Evolutionary conservation across 2,113 vertebrate genomes (phyloP), one percentile per base, ranked within the genome.

Genomic region (Chaetops frenatus): DNA sequence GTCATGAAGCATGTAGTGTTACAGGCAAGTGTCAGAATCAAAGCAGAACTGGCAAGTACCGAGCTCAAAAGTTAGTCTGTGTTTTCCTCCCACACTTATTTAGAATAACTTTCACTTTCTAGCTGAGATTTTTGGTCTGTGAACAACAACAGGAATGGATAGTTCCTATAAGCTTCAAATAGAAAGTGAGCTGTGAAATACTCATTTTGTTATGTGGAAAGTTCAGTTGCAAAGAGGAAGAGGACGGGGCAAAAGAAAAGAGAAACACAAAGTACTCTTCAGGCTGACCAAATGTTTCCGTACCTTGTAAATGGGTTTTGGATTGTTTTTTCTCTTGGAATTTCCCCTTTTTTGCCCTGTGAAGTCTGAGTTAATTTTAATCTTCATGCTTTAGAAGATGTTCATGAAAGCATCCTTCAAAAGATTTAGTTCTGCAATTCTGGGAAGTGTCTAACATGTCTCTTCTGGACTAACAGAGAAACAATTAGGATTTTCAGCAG

Each of bases 241-340:
- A 67, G 9, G n/a, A 69, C 0, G 0, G 4, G 8, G 19, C 6
- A 50, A 51, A 73, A 53, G 10, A 14, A 44, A n/a, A 29, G 13
- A 64, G 13, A n/a, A 50, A 20, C 29, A 25, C 13, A 18, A 67
- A 76, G 19, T 60, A 42, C 31, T 64, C 7, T 44, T 65, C 42
- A 8, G 13, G 12, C 2, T 9, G 5, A 47, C 16, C 22, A 51
- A 72, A 64, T 27, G 4, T 64, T 67, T 62, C 33, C 47, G 45
- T 35, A 7, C 5, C 29, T 79, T 62, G 8, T 51, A 78, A 74
- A 28, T 53, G 6, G 10, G 9, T 14, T 54, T 84, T 21, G 27
- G 40, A 14, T 73, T 62, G 11, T 33, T 93, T 86, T 85, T 90
- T 45, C 20, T 74, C 42, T 62, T 88, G 28, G 35, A 66, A 57